These are phyloP conservation scores for Cheilosia grossa DNA, from an alignment of 2,888 invertebrate species.

Conservation along the genomic window DNA sequence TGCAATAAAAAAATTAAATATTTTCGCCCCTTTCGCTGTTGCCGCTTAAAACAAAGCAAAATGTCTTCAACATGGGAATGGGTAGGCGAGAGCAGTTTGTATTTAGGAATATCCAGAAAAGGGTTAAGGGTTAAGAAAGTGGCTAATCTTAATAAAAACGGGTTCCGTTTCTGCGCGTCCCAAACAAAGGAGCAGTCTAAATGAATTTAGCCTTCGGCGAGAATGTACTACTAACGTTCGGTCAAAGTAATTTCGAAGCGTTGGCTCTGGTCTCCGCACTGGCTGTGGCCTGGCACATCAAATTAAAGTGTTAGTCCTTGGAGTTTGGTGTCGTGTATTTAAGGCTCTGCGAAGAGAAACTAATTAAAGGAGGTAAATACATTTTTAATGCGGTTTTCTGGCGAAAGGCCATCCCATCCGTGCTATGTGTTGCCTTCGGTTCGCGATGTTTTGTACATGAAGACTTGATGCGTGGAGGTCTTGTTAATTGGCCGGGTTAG, in stretches of 20 bases:
- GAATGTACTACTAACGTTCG: constrained; percentile 67
- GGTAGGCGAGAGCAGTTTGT: background rate
- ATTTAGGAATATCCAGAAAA: constrained; percentile 27
- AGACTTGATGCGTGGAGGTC: constrained; percentile 6
- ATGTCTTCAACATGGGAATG: constrained; percentile 5
- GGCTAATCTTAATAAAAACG: constrained; percentile 75
- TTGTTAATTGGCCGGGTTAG: constrained; percentile 51
- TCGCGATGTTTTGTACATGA: constrained; percentile 6
- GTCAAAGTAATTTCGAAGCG: constrained; percentile 65
- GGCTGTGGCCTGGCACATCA: constrained; percentile 54
- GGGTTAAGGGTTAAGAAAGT: constrained; percentile 76
- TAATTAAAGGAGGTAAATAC: constrained; percentile 77
- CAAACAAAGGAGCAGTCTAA: constrained; percentile 71
- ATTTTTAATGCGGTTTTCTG: constrained; percentile 76
- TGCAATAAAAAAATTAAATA: constrained; percentile 63
- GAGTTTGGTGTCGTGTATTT: constrained; percentile 68
- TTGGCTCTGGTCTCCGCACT: constrained; percentile 27
- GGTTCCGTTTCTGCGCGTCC: constrained; percentile 55
- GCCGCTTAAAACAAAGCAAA: constrained; percentile 63
- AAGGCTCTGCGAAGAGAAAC: constrained; percentile 73
- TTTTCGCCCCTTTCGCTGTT: constrained; percentile 50
- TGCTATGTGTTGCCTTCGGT: constrained; percentile 18
- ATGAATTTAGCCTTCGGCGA: constrained; percentile 76
- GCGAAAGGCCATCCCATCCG: constrained; percentile 44
- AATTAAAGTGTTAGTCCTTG: constrained; percentile 70